Base-by-base conservation (phyloP, 2,113 vertebrate genomes). In the Fregata magnificens region DNA sequence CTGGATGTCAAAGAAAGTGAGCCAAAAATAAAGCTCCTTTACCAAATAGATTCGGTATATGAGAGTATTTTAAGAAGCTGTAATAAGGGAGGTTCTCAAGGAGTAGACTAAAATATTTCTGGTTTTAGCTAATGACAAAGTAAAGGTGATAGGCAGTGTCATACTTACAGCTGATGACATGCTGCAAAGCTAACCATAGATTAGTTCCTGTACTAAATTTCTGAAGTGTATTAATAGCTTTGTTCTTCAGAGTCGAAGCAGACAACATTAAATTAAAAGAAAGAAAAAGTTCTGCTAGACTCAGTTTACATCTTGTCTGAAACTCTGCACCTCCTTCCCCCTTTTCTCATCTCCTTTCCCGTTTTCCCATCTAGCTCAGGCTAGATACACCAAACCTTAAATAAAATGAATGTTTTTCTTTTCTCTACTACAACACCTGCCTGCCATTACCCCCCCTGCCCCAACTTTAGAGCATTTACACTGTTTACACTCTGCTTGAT, bases 21-120 rank as follows among this genome's bases (percentile, higher is more conserved):
- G 63, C 74, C 86, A 96, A 95, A 93, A 95, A 82, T 94, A 93
- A 95, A 83, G 55, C 67, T 86, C 50, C 67, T 90, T 70, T 72
- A 74, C 63, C 67, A 78, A 83, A 73, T 74, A 74, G 47, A 20
- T 91, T 92, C 66, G 72, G 22, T 73, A 45, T 88, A n/a, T 31
- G 12, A 63, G 32, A 59, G 15, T 84, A 86, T 93, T 94, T 92
- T 82, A 92, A 90, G 95, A 86, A 83, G 40, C 29, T 81, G 58
- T n/a, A 80, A 44, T 95, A 55, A 93, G 53, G 71, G 72, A 91
- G 70, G 42, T 61, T 81, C 69, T 74, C 18, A 28, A 69, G 76
- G 77, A 97, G 73, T 19, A 55, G 55, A 50, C 31, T 49, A 62
- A 90, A 88, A 50, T 70, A 47, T 61, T 59, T 59, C 66, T 59